Conservation (phyloP, 1,140 invertebrate genomes). For the Caenorhabditis brenneri region DNA sequence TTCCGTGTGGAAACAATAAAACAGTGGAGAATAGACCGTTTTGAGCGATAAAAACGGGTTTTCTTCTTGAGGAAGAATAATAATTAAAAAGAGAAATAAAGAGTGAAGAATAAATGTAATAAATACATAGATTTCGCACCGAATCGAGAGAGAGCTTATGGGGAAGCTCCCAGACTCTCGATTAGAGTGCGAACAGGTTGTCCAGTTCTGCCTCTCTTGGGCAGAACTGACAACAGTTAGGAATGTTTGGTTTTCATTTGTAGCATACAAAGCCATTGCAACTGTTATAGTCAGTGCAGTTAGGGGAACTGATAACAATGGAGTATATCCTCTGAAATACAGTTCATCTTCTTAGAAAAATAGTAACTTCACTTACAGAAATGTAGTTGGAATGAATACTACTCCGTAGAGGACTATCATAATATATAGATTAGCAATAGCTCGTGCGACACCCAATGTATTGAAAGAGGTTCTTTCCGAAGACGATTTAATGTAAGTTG, state of each 20-base stretch:
- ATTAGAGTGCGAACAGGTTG: too few species aligned
- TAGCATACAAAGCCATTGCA: background rate
- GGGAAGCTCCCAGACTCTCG: too few species aligned
- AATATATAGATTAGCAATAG: background rate
- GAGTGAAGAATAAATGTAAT: too few species aligned
- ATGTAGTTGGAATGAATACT: background rate
- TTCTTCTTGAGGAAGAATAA: too few species aligned
- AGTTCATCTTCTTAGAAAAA: background rate
- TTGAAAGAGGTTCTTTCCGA: background rate
- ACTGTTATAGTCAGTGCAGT: background rate
- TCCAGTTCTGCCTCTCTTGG: too few species aligned
- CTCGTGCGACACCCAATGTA: background rate
- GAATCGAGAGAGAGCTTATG: too few species aligned
- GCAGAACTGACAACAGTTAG: background rate
- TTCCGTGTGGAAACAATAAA: too few species aligned
- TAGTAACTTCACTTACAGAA: background rate
- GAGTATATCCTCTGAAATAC: background rate
- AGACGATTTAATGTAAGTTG: background rate
- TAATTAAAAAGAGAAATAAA: too few species aligned
- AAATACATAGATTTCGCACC: too few species aligned
- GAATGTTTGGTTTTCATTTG: conserved; percentile 10
- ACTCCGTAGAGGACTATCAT: background rate
- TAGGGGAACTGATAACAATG: background rate
- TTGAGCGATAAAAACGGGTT: too few species aligned
- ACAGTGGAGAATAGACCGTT: too few species aligned